Conservation (phyloP, 2,797 vertebrate species). For the Scolopax bukidnonensis region DNA sequence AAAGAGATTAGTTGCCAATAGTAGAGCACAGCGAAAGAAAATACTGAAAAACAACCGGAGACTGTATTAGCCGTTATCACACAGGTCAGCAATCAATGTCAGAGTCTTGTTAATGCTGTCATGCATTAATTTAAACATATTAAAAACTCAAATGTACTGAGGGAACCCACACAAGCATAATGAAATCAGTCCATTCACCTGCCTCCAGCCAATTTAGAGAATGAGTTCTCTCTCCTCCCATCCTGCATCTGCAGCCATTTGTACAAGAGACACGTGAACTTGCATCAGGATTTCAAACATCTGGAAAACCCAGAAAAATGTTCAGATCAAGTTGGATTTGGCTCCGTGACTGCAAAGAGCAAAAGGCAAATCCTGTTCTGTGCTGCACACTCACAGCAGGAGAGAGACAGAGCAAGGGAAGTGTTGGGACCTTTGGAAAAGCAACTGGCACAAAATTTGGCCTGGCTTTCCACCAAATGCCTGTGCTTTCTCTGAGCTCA, state of each 20-base stretch:
- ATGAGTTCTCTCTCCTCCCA: rapidly evolving
- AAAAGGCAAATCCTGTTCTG: neutral
- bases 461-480: neutral
- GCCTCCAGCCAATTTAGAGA: neutral
- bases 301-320: neutral
- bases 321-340: neutral
- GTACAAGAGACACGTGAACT: neutral
- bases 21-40: neutral
- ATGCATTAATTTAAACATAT: neutral
- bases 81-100: neutral
- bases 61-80: neutral
- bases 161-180: neutral
- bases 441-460: neutral
- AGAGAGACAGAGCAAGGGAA: neutral
- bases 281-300: neutral
- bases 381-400: neutral
- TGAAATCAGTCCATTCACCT: neutral
- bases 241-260: neutral
- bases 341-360: neutral
- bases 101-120: neutral
- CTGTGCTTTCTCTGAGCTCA: neutral
- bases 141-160: neutral
- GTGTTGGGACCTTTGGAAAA: neutral
- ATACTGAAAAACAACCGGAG: neutral
- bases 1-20: neutral